A percentile compares a stretch with the other conserved stretches of the same genome.
Evolutionary conservation across 1,140 invertebrate species (phyloP).

Genomic region (Philopotamus ludificatus): DNA sequence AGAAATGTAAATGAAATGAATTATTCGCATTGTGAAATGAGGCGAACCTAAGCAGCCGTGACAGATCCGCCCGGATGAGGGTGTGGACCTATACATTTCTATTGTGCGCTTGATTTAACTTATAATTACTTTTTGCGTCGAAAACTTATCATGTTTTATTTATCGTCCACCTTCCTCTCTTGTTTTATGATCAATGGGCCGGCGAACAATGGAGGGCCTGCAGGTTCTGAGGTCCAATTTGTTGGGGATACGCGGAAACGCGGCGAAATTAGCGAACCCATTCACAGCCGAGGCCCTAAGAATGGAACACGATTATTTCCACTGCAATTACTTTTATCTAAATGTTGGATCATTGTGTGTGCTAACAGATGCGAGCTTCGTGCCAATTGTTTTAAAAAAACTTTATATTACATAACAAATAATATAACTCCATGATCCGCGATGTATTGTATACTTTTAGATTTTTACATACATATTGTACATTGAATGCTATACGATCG

Average conservation of each 20-base stretch:
- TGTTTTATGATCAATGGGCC: not conserved
- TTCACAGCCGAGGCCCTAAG: no score
- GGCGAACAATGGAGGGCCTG: not conserved
- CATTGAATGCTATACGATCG: no score
- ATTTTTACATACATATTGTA: no score
- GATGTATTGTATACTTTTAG: no score
- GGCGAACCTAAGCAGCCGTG: constrained; percentile 6
- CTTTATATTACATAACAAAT: no score
- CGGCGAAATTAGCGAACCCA: not conserved
- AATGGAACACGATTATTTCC: no score
- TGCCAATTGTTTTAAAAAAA: no score
- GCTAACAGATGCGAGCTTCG: no score
- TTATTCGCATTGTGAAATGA: constrained; percentile 8
- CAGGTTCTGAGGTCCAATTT: not conserved
- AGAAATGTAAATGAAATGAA: constrained; percentile 25
- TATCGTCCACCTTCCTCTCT: not conserved
- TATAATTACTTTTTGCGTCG: constrained; percentile 14
- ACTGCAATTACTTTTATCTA: no score
- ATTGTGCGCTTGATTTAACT: constrained; percentile 9
- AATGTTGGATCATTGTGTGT: no score
- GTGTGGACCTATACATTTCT: not conserved
- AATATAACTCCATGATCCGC: no score
- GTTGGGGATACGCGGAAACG: not conserved
- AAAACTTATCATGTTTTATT: constrained; percentile 1
- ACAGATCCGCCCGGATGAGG: constrained; percentile 1